These are phyloP conservation scores for Nasonovia ribisnigri DNA, from an alignment of 2,888 invertebrate genomes.

Conservation along the genomic window DNA sequence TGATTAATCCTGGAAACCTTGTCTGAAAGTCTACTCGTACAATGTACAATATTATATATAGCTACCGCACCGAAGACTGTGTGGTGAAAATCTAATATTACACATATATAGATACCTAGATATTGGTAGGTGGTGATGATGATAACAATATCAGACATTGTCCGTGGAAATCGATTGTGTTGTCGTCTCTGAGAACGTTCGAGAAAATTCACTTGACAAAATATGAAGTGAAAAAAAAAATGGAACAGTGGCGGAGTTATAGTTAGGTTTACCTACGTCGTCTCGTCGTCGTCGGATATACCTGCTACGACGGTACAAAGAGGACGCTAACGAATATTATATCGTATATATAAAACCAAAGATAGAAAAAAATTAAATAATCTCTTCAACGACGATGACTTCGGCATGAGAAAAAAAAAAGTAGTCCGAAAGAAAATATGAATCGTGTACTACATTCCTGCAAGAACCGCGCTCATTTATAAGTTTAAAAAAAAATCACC, in stretches of 20 bases:
- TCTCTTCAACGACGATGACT: neutral
- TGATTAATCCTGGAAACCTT: neutral
- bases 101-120: neutral
- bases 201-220: neutral
- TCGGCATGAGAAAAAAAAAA: slow-evolving; percentile 34
- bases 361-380: slow-evolving; percentile 21
- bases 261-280: no score
- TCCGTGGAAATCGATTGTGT: neutral
- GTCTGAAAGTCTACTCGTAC: neutral
- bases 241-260: neutral
- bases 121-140: neutral
- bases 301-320: slow-evolving; percentile 4
- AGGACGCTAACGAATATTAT: slow-evolving; percentile 44
- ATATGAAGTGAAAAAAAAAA: neutral
- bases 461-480: neutral
- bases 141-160: neutral
- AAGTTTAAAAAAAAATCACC: slow-evolving; percentile 19
- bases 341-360: neutral
- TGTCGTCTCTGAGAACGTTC: neutral
- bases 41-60: neutral
- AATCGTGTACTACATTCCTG: neutral
- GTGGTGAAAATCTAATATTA: neutral
- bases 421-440: slow-evolving; percentile 24
- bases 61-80: no score
- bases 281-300: neutral